These are phyloP conservation scores for Chaenodraco wilsoni DNA, from an alignment of 2,797 vertebrate species.

Conservation along the genomic window DNA sequence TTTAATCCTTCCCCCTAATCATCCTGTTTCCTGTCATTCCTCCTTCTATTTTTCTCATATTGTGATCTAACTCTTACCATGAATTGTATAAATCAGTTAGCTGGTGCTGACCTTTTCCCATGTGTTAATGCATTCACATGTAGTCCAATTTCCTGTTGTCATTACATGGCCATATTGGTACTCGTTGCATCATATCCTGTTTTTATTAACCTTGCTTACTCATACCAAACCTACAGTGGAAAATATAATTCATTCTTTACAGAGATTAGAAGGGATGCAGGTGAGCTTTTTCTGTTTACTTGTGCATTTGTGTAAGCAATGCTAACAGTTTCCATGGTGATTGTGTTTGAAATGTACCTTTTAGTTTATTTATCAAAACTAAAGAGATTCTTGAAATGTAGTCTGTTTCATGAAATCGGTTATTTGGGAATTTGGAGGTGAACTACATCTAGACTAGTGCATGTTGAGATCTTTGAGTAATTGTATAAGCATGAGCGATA, in stretches of 20 bases:
- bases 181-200: conserved; percentile 29
- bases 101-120: conserved; percentile 10
- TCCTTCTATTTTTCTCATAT: conserved; percentile 10
- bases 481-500: not conserved
- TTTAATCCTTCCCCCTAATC: conserved; percentile 23
- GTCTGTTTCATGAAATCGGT: conserved; percentile 24
- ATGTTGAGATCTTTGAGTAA: conserved; percentile 4
- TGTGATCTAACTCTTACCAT: conserved; percentile 13
- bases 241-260: not conserved
- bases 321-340: conserved; percentile 44
- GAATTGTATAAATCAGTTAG: conserved; percentile 19
- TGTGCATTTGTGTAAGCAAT: conserved; percentile 14
- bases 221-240: not conserved
- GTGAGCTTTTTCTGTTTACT: conserved; percentile 21
- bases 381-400: conserved; percentile 6
- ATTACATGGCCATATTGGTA: conserved; percentile 5
- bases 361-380: conserved; percentile 22
- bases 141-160: conserved; percentile 27
- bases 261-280: conserved; percentile 20
- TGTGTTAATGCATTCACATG: conserved; percentile 31
- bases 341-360: conserved; percentile 16
- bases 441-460: conserved; percentile 1
- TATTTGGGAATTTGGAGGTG: not conserved
- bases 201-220: conserved; percentile 9
- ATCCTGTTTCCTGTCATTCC: conserved; percentile 19